Base-by-base conservation (phyloP, 2,113 vertebrate species). In the Odontophorus gujanensis region DNA sequence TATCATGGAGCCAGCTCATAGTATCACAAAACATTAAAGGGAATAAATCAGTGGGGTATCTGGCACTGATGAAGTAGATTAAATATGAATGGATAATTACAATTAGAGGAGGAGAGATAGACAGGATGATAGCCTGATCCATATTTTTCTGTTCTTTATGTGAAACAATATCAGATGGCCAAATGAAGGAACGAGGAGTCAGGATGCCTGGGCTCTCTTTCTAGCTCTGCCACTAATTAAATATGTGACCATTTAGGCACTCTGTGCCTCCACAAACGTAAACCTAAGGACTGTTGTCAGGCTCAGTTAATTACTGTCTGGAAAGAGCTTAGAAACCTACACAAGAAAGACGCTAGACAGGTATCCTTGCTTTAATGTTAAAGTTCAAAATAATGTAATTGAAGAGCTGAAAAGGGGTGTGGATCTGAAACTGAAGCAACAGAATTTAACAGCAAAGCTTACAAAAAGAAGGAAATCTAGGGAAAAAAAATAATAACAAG, bases 321-420 rank as follows among this genome's bases (percentile, higher is more conserved):
- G 47, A 83, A 92, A 91, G 22, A 34, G 68, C 47, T 83, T 77
- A 87, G 47, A 82, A 95, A 57, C 19, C 40, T 58, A 43, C 8
- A 55, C 16, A 20, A 34, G 47, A 82, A 83, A 92, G 19, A 85
- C 42, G 32, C 66, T 57, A 88, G 88, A 80, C 57, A 84, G 79
- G 68, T 88, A 92, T 19, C 16, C 16, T 72, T 30, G 36, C 78
- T 93, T 80, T 67, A 92, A 74, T 88, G 61, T 75, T 94, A 77
- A 92, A 93, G 93, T 91, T 93, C 93, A 95, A 92, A 91, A 58
- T 71, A 81, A 48, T 89, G 8, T 87, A 85, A 89, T 38, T 95
- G 68, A 57, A 81, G 59, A 83, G 73, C 25, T 87, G 59, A 79
- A 81, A 38, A 87, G 18, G 14, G 11, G 9, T 74, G 24, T 77